Evolutionary conservation across 2,888 invertebrate genomes (phyloP).

Genomic region (Eurytoma adleriae): DNA sequence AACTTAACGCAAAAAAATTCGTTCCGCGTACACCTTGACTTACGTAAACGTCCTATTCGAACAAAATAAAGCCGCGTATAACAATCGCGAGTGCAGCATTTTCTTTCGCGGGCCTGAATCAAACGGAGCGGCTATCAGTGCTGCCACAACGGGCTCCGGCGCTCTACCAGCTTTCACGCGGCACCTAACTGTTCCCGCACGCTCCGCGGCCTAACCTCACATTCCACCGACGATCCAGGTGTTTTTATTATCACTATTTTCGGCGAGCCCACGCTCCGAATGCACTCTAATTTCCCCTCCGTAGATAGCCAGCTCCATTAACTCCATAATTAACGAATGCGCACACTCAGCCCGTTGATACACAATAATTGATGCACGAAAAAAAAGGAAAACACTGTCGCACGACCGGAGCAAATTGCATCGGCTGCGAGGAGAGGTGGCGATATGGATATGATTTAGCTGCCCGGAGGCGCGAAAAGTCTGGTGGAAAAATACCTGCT

Average conservation of each 20-base stretch:
- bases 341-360: background rate
- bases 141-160: conserved; percentile 29
- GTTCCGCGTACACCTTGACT: background rate
- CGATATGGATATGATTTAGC: background rate
- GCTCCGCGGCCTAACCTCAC: conserved; percentile 48
- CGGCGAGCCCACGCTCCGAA: background rate
- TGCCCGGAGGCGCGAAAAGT: background rate
- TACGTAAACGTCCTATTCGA: background rate
- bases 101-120: conserved; percentile 29
- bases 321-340: background rate
- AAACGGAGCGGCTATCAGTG: conserved; percentile 5
- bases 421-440: background rate
- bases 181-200: conserved; percentile 30
- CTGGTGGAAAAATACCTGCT: conserved; percentile 27
- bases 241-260: conserved; percentile 35
- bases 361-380: background rate
- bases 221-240: conserved; percentile 27
- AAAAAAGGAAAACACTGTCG: background rate
- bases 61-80: background rate
- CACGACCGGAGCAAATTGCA: background rate
- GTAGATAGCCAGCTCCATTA: background rate
- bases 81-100: background rate
- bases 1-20: background rate
- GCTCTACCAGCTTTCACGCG: background rate
- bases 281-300: background rate